These are phyloP conservation scores for Heliconius himera DNA, from an alignment of 1,140 invertebrate species.

Conservation along the genomic window DNA sequence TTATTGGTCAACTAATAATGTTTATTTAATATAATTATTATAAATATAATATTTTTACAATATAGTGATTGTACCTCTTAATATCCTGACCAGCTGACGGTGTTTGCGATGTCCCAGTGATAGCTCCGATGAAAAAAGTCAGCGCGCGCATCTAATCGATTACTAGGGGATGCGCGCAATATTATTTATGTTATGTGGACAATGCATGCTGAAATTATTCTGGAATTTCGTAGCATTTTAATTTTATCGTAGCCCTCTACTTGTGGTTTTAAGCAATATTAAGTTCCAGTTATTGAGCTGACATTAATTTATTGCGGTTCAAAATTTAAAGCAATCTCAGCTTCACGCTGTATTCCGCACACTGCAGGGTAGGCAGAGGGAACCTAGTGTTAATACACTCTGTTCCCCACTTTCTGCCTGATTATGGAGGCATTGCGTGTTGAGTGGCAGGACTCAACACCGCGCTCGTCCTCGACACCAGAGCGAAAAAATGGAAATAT, in stretches of 20 bases:
- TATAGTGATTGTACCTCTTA: constrained; percentile 29
- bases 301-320: not conserved
- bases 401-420: no score
- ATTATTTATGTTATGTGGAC: constrained; percentile 48
- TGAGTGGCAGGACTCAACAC: no score
- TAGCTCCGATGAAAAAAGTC: constrained; percentile 36
- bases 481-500: no score
- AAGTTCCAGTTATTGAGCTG: not conserved
- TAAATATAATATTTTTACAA: not conserved
- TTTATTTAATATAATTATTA: no score
- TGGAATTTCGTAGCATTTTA: constrained; percentile 16
- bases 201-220: constrained; percentile 42
- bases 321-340: not conserved
- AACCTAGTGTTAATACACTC: no score
- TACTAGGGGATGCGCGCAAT: constrained; percentile 46
- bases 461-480: no score
- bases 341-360: no score
- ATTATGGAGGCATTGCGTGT: no score
- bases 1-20: no score
- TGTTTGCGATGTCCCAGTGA: constrained; percentile 55
- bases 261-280: not conserved
- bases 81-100: constrained; percentile 57
- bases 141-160: constrained; percentile 77
- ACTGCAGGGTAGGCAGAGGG: no score
- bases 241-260: not conserved